Evolutionary conservation across 2,113 vertebrate species (phyloP), one percentile per base, ranked within the genome.

Genomic region (Spea bombifrons): DNA sequence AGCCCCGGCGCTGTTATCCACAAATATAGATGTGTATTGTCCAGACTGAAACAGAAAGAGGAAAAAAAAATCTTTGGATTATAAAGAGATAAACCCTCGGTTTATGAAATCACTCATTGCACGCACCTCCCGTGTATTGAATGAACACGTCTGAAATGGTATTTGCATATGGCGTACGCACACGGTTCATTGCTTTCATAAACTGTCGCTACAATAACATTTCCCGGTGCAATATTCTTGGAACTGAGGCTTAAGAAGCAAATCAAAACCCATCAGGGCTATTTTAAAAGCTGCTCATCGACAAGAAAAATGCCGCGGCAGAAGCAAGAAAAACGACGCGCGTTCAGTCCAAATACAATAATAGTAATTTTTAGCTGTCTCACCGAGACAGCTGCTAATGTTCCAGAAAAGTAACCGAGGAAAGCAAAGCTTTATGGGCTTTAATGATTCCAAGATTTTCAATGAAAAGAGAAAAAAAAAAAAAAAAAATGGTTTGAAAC

Each of bases 11-110:
- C 95, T 89, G 2, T 98, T 98, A 86, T 98, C 96, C 88, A 98
- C 94, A 15, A 98, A 98, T 86, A 99, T 93, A 3, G 96, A 99
- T 4, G 94, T 92, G 75, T 97, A 98, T 73, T 99, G 96, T 0
- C 96, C 96, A 3, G 88, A 93, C 97, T 98, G 84, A 78, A 65
- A 50, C 6, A 63, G 7, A 80, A 74, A 80, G 50, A 16, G 44
- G 8, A 49, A 61, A 16, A 9, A 30, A 30, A 64, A 5, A 17
- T 64, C 3, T 64, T 64, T 64, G 57, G 16, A 15, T 30, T 45
- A 47, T 44, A 45, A 48, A 59, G 71, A 57, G 15, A 57, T 78
- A 50, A 44, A 44, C 44, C 61, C 49, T 43, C 78, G 66, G 44
- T 73, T 57, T 61, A 47, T 65, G 16, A 66, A 75, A 70, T 30